These are phyloP conservation scores for Dione vanillae DNA, from an alignment of 2,888 invertebrate genomes.

Conservation along the genomic window DNA sequence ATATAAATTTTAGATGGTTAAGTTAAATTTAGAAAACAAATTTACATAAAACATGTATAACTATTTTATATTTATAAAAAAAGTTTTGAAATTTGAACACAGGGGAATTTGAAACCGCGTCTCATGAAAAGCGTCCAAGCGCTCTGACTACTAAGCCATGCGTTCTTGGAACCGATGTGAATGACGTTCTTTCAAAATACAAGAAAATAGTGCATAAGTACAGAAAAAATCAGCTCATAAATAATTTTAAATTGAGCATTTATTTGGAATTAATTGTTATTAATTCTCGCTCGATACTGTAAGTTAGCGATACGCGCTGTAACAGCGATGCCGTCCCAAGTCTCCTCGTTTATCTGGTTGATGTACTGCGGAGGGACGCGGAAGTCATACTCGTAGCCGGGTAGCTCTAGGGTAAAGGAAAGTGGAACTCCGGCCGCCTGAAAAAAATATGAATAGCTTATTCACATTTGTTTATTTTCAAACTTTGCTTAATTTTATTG, in stretches of 20 bases:
- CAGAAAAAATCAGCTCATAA: background rate
- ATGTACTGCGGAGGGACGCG: constrained; percentile 59
- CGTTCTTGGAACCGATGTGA: too few relatives aligned
- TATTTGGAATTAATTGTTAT: background rate
- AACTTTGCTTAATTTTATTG: background rate
- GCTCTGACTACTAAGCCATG: too few relatives aligned
- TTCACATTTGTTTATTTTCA: too few relatives aligned
- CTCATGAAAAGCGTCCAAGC: too few relatives aligned
- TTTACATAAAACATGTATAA: too few relatives aligned
- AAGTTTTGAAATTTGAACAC: too few relatives aligned
- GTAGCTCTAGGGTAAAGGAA: constrained; percentile 66
- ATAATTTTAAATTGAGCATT: background rate
- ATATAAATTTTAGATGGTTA: too few relatives aligned
- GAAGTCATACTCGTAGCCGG: constrained; percentile 58
- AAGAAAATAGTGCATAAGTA: background rate
- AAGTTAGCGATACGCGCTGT: constrained; percentile 58
- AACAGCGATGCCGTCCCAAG: constrained; percentile 64
- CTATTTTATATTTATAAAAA: too few relatives aligned
- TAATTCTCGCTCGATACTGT: constrained; percentile 51
- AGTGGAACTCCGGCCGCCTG: constrained; percentile 61
- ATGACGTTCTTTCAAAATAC: background rate
- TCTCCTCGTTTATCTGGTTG: constrained; percentile 64
- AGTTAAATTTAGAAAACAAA: too few relatives aligned
- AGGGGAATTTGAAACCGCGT: too few relatives aligned
- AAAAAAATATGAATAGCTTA: too few relatives aligned